These are phyloP conservation scores for human DNA, from an alignment of 2,113 vertebrate genomes.

Conservation along the genomic window GRCh38 chr2:85722501-85723000, in stretches of 20 bases:
- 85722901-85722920: background rate
- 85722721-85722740: too few species aligned
- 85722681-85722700: background rate
- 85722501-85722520: too few species aligned
- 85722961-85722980: background rate
- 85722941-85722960: too few species aligned
- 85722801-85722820: background rate
- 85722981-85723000: background rate
- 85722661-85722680: background rate
- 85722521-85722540: too few species aligned
- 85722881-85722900: background rate
- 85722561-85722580: too few species aligned
- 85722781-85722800: background rate
- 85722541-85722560: too few species aligned
- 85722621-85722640: background rate
- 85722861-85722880: background rate
- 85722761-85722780: background rate
- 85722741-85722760: too few species aligned
- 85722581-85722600: too few species aligned
- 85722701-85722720: background rate
- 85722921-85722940: background rate
- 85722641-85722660: background rate
- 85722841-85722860: background rate
- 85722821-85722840: background rate
- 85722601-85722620: too few species aligned